These are phyloP conservation scores for Thunnus thynnus DNA, from an alignment of 2,113 vertebrate genomes.

Conservation along the genomic window DNA sequence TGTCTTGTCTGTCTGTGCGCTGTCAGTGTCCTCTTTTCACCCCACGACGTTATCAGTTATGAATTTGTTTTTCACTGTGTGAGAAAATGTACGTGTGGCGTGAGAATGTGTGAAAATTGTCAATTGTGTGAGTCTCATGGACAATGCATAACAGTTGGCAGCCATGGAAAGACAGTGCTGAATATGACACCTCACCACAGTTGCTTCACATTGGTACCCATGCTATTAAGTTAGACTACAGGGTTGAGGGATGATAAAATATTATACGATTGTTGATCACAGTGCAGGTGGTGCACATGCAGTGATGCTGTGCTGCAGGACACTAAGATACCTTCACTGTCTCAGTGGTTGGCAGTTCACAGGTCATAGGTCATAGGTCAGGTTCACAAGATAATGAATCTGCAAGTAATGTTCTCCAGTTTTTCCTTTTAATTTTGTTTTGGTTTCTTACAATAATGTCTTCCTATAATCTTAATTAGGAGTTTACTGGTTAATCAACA, in stretches of 20 bases:
- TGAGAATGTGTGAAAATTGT: no score
- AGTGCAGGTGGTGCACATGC: neutral
- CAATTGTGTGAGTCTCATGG: no score
- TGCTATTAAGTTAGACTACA: neutral
- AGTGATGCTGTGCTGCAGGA: neutral
- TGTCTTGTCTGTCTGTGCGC: no score
- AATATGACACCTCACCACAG: constrained; percentile 2
- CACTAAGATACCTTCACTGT: neutral
- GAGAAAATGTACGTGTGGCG: no score
- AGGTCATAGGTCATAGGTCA: neutral
- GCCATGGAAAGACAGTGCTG: neutral
- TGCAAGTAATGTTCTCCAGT: neutral
- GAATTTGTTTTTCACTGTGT: no score
- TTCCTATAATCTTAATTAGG: neutral
- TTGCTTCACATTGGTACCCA: neutral
- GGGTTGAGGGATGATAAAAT: constrained; percentile 13
- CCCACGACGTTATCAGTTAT: no score
- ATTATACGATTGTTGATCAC: neutral
- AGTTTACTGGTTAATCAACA: neutral
- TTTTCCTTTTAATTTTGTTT: neutral
- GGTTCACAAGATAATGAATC: neutral
- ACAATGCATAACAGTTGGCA: no score
- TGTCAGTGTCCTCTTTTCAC: no score
- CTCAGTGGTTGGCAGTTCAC: neutral
- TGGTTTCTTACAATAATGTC: neutral